These are phyloP conservation scores for Globia sparganii DNA, from an alignment of 2,888 invertebrate genomes.

Conservation along the genomic window DNA sequence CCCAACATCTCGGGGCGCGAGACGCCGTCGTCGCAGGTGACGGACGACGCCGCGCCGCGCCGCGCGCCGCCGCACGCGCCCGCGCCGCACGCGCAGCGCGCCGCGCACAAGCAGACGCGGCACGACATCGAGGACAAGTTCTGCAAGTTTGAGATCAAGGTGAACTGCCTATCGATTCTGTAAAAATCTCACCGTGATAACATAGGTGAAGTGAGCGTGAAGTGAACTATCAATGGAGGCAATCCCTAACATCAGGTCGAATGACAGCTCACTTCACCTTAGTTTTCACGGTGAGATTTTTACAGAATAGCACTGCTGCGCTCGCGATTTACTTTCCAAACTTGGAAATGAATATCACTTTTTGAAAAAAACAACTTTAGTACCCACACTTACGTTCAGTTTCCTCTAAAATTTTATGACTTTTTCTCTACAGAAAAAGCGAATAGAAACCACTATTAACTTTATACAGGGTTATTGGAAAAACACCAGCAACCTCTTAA, in stretches of 20 bases:
- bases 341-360: background rate
- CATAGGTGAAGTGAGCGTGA: too few relatives aligned
- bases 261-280: too few relatives aligned
- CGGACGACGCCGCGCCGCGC: slow-evolving; percentile 93
- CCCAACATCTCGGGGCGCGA: slow-evolving; percentile 99
- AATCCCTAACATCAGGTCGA: too few relatives aligned
- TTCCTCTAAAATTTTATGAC: background rate
- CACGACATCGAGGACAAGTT: slow-evolving; percentile 99
- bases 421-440: background rate
- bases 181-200: too few relatives aligned
- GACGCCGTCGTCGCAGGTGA: slow-evolving; percentile 98
- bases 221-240: too few relatives aligned
- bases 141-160: slow-evolving; percentile 99
- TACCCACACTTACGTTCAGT: background rate
- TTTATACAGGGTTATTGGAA: too few relatives aligned
- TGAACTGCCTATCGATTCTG: too few relatives aligned
- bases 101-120: slow-evolving; percentile 94
- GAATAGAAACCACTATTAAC: too few relatives aligned
- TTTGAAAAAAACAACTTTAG: background rate
- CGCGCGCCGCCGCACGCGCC: slow-evolving; percentile 81
- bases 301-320: too few relatives aligned
- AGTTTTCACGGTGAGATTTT: too few relatives aligned
- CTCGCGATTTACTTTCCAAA: background rate
- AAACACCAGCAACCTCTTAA: too few relatives aligned
- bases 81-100: slow-evolving; percentile 78